Conservation (phyloP, 1,140 invertebrate genomes). For the Drosophila prosaltans region DNA sequence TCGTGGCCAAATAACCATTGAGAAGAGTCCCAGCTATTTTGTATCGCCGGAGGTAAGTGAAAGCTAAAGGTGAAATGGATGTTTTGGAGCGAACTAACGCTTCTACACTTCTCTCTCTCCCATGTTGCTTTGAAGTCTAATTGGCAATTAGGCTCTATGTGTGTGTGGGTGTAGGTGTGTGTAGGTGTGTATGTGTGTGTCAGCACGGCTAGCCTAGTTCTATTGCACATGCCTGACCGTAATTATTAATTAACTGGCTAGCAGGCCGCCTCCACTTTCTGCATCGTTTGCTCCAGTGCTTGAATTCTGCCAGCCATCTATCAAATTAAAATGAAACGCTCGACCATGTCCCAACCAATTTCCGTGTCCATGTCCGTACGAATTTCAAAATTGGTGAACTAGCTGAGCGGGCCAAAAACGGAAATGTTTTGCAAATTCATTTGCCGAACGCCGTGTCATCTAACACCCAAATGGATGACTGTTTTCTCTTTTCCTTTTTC, state of each 20-base stretch:
- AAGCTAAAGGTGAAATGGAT: background rate
- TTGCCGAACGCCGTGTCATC: conserved; percentile 72
- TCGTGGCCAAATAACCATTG: conserved; percentile 95
- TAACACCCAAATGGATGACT: conserved; percentile 56
- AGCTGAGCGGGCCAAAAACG: conserved; percentile 25
- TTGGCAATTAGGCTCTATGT: conserved; percentile 61
- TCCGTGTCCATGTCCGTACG: conserved; percentile 53
- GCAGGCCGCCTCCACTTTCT: background rate
- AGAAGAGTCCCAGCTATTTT: conserved; percentile 99
- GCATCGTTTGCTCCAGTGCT: conserved; percentile 13
- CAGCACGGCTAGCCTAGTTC: background rate
- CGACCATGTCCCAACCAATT: conserved; percentile 67
- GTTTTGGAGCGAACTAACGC: background rate
- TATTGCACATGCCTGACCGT: conserved; percentile 39
- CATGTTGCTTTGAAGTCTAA: conserved; percentile 66
- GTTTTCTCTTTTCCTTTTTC: conserved; percentile 31
- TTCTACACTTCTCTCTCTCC: background rate
- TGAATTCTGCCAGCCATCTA: conserved; percentile 28
- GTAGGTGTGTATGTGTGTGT: conserved; percentile 21
- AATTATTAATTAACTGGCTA: conserved; percentile 74
- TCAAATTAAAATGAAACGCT: conserved; percentile 74
- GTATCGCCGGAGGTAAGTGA: conserved; percentile 94
- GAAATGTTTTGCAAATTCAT: conserved; percentile 79
- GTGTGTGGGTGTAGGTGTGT: conserved; percentile 1
- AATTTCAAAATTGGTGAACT: conserved; percentile 9